Conservation (phyloP, 2,113 vertebrate species). For the Irena cyanogastra region DNA sequence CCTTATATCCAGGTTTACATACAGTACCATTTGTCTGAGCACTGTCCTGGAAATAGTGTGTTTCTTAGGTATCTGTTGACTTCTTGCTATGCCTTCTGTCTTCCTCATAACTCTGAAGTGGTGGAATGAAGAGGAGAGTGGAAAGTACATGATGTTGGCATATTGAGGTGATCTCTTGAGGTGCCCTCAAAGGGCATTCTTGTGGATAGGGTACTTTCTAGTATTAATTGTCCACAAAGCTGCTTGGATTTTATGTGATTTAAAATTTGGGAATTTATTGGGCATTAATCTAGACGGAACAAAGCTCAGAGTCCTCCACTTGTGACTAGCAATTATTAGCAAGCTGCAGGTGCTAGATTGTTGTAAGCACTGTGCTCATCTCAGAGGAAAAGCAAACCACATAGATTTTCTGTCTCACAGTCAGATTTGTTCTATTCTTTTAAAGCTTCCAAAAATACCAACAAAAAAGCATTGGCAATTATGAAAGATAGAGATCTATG, state of each 20-base stretch:
- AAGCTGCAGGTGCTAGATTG: neutral
- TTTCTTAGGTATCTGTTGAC: neutral
- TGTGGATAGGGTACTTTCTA: neutral
- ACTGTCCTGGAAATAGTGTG: neutral
- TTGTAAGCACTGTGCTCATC: neutral
- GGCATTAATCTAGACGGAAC: neutral
- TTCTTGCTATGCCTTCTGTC: neutral
- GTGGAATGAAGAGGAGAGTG: neutral
- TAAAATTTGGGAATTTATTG: neutral
- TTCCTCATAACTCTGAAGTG: neutral
- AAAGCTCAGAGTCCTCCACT: neutral
- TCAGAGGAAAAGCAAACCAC: neutral
- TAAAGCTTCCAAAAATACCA: neutral
- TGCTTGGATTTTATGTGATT: neutral
- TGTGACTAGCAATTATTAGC: neutral
- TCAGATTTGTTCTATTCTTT: slow-evolving; percentile 5
- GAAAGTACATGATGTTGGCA: neutral
- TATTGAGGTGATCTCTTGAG: neutral
- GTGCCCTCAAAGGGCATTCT: neutral
- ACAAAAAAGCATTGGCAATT: neutral
- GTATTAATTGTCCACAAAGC: neutral
- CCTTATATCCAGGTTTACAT: slow-evolving; percentile 6
- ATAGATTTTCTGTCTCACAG: neutral
- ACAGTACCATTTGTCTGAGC: neutral
- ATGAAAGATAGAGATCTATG: neutral